Conservation (phyloP, 2,113 vertebrate species). For the Boulengeromyrus knoepffleri region DNA sequence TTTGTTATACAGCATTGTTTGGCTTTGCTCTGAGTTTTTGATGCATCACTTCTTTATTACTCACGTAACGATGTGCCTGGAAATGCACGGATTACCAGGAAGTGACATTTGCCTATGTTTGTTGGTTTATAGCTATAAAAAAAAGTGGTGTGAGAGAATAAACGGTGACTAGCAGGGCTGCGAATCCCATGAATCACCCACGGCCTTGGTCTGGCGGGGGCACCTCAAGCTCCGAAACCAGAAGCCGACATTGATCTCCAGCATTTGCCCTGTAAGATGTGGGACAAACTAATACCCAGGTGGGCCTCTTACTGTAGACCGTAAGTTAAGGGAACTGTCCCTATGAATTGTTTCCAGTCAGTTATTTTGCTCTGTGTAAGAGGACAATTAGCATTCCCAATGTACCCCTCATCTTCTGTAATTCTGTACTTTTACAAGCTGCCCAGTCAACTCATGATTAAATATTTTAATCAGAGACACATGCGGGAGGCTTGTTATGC, state of each 20-base stretch:
- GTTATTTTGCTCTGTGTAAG: slow-evolving; percentile 10
- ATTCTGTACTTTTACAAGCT: slow-evolving; percentile 3
- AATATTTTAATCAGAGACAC: slow-evolving; percentile 8
- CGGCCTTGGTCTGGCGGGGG: background rate
- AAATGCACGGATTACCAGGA: background rate
- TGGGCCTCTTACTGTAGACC: background rate
- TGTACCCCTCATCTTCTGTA: background rate
- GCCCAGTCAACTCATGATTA: background rate
- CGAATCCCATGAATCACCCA: background rate
- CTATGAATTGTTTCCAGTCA: slow-evolving; percentile 9
- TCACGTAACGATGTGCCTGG: background rate
- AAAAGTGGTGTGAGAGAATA: background rate
- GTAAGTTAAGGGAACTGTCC: background rate
- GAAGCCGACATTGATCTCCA: background rate
- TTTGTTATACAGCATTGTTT: background rate
- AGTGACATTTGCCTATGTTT: background rate
- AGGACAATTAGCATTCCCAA: background rate
- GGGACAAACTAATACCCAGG: background rate
- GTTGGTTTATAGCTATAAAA: background rate
- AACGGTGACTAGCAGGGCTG: background rate
- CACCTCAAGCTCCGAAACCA: background rate
- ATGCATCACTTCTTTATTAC: background rate
- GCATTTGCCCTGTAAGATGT: background rate
- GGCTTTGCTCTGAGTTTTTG: background rate
- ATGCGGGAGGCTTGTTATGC: background rate